Evolutionary conservation across 2,888 invertebrate species (phyloP), one percentile per base, ranked within the genome.

Genomic region (Drosophila basisetae): DNA sequence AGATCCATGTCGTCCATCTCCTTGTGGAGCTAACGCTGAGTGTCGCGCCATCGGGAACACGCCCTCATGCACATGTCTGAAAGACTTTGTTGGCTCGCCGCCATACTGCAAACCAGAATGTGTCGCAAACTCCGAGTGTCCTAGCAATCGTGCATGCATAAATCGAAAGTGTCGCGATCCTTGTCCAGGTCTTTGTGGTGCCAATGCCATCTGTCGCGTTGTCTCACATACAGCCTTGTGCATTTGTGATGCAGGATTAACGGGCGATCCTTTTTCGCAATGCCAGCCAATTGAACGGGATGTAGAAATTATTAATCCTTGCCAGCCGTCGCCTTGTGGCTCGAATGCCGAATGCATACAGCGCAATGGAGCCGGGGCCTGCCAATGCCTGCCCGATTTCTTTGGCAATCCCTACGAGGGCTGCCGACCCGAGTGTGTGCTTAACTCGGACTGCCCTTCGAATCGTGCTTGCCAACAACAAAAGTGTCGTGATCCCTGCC

Each of bases 321-420:
- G 96, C 84, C 94, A 94, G 41, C 96, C 96, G 25, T 95, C 95
- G 22, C 96, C 96, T 9, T 96, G 96, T 87, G 96, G 96, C 4
- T 92, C 95, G 1, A 96, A 96, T 88, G 96, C 96, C 10, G 93
- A 95, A 76, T 97, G 96, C 85, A 94, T 94, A 82, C 95, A 95
- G 93, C 95, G 95, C 89, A 95, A 96, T 87, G 95, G 95, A 66
- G 95, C 95, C 10, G 96, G 96, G 33, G 94, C 96, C 1, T 97
- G 97, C 87, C 94, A 94, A 71, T 97, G 97, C 88, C 93, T 95
- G 58, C 94, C 95, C 55, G 96, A 95, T 75, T 95, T 96, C 90
- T 95, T 95, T 80, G 97, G 97, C 72, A 96, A 96, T 92, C 97
- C 97, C 35, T 96, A 96, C 82, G 96, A 96, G 93, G 96, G 96